Conservation (phyloP, 2,888 invertebrate genomes). For the Erebia epiphron region DNA sequence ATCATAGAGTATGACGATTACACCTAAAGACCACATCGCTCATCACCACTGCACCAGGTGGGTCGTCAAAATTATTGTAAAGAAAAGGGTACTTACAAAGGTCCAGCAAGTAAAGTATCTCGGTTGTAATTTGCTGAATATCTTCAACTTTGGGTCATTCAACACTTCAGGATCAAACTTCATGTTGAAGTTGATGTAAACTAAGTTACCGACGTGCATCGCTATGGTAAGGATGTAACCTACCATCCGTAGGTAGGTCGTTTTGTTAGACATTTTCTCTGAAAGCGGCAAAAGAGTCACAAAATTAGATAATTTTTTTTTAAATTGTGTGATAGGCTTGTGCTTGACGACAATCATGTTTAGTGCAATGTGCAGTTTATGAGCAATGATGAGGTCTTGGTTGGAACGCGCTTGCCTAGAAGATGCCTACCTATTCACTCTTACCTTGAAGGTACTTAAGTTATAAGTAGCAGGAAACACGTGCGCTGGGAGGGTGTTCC, state of each 20-base stretch:
- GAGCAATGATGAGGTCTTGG: too few relatives aligned
- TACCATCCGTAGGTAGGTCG: conserved; percentile 20
- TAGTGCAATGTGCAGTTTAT: too few relatives aligned
- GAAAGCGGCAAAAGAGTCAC: neutral
- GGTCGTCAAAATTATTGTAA: neutral
- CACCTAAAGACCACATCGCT: too few relatives aligned
- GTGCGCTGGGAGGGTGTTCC: too few relatives aligned
- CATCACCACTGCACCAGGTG: neutral
- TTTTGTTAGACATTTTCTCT: conserved; percentile 19
- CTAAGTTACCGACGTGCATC: conserved; percentile 43
- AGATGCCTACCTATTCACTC: too few relatives aligned
- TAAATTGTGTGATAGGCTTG: too few relatives aligned
- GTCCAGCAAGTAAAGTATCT: conserved; percentile 66
- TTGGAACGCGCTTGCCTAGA: too few relatives aligned
- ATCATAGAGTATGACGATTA: too few relatives aligned
- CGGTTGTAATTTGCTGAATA: conserved; percentile 48
- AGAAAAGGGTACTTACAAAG: conserved; percentile 52
- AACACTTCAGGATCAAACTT: neutral
- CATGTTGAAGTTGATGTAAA: conserved; percentile 45
- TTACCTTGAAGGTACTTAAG: too few relatives aligned
- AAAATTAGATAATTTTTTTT: too few relatives aligned
- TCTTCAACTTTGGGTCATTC: conserved; percentile 43
- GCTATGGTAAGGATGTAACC: conserved; percentile 24
- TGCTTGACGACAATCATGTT: too few relatives aligned
- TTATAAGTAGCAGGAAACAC: too few relatives aligned